Evolutionary conservation across 2,888 invertebrate genomes (phyloP).

Genomic region (Lepetodrilus schrolli): DNA sequence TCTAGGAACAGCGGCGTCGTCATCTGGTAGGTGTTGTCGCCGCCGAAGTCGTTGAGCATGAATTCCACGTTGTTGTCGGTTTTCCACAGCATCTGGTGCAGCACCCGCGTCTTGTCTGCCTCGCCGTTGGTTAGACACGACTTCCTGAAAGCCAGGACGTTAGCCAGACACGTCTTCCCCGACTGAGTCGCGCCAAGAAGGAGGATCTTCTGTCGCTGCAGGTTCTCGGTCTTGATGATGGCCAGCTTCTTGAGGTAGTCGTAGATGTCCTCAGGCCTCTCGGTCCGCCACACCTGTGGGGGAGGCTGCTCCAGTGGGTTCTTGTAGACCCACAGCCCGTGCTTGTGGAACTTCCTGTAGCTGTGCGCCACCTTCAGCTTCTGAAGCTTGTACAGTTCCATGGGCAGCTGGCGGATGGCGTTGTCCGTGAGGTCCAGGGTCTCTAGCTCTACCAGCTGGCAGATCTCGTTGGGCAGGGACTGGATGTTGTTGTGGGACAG

Average conservation of each 20-base stretch:
- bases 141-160: constrained; percentile 62
- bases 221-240: constrained; percentile 69
- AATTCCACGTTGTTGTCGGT: constrained; percentile 71
- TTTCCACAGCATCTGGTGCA: constrained; percentile 64
- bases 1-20: constrained; percentile 67
- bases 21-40: constrained; percentile 63
- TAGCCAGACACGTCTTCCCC: constrained; percentile 71
- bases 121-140: constrained; percentile 54
- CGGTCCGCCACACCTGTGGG: constrained; percentile 72
- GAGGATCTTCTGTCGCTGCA: constrained; percentile 70
- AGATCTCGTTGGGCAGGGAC: constrained; percentile 67
- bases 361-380: constrained; percentile 68
- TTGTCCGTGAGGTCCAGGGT: constrained; percentile 73
- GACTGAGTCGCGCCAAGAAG: constrained; percentile 68
- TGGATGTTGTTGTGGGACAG: constrained; percentile 65
- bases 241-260: constrained; percentile 68
- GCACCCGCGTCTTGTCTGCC: constrained; percentile 57
- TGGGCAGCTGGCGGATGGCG: constrained; percentile 63
- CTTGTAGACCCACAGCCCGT: constrained; percentile 73
- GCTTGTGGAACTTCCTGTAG: constrained; percentile 66
- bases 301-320: constrained; percentile 73
- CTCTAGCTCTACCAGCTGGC: constrained; percentile 65
- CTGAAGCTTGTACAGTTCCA: constrained; percentile 66
- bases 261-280: constrained; percentile 68
- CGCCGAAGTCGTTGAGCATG: constrained; percentile 70